Evolutionary conservation across 2,888 invertebrate genomes (phyloP).

Genomic region (Andricus quercusramuli): DNA sequence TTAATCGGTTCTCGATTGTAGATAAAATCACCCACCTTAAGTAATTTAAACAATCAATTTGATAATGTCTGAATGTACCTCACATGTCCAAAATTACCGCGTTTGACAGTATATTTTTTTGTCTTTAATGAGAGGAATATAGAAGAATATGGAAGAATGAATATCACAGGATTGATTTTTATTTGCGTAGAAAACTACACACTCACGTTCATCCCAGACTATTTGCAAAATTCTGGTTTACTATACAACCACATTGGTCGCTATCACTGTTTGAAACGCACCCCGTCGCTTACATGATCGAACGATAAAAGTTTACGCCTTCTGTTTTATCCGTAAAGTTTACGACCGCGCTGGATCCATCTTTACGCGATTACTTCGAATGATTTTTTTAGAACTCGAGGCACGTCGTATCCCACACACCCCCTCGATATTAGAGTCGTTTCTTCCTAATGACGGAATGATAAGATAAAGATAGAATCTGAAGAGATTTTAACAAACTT

Average conservation of each 20-base stretch:
- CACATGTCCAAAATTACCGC: no score
- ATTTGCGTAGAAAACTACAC: not conserved
- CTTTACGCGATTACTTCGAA: not conserved
- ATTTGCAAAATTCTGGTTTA: not conserved
- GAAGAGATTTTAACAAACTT: no score
- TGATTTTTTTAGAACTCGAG: not conserved
- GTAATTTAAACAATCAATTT: no score
- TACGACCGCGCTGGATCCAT: conserved; percentile 53
- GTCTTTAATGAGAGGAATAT: no score
- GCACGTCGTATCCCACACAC: not conserved
- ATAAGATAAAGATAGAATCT: no score
- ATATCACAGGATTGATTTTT: not conserved
- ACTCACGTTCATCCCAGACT: not conserved
- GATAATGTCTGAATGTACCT: no score
- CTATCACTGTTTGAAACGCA: not conserved
- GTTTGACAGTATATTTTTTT: no score
- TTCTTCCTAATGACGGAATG: not conserved
- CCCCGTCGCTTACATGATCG: conserved; percentile 59
- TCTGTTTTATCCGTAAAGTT: conserved; percentile 52
- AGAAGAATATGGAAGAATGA: no score
- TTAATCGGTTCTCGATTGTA: no score
- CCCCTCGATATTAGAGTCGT: not conserved
- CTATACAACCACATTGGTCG: not conserved
- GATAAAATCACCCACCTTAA: no score
- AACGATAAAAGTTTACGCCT: conserved; percentile 64